Conservation (phyloP, 2,113 vertebrate species). For the Progne subis region DNA sequence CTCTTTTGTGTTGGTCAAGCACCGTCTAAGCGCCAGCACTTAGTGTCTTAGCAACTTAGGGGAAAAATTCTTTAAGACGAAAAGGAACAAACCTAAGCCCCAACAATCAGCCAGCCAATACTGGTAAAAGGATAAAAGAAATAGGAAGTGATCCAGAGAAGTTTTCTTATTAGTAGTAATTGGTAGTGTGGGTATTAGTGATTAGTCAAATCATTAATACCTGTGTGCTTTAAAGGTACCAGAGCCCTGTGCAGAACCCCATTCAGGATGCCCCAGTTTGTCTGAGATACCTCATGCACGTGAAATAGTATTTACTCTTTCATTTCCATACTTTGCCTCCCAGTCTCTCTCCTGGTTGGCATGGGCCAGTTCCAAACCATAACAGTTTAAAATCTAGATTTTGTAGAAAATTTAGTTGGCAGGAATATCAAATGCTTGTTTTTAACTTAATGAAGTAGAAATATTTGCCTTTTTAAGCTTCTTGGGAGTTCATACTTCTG, state of each 20-base stretch:
- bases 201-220: background rate
- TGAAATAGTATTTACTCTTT: background rate
- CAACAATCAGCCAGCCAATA: background rate
- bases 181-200: background rate
- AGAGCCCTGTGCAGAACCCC: background rate
- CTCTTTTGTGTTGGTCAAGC: no score
- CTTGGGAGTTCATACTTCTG: background rate
- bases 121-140: background rate
- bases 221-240: background rate
- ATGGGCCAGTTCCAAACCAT: fast-evolving
- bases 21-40: no score
- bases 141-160: background rate
- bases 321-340: background rate
- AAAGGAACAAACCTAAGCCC: no score
- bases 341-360: background rate
- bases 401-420: background rate
- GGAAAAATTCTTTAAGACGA: no score
- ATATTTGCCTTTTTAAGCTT: background rate
- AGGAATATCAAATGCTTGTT: background rate
- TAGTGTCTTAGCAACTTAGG: no score
- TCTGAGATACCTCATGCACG: background rate
- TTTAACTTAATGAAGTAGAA: background rate
- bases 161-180: background rate
- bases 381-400: background rate
- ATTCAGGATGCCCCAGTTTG: background rate